A percentile compares a stretch with the other conserved stretches of the same genome.
These are phyloP conservation scores for Calyptommatus sinebrachiatus DNA, from an alignment of 2,113 vertebrate genomes.

Conservation along the genomic window DNA sequence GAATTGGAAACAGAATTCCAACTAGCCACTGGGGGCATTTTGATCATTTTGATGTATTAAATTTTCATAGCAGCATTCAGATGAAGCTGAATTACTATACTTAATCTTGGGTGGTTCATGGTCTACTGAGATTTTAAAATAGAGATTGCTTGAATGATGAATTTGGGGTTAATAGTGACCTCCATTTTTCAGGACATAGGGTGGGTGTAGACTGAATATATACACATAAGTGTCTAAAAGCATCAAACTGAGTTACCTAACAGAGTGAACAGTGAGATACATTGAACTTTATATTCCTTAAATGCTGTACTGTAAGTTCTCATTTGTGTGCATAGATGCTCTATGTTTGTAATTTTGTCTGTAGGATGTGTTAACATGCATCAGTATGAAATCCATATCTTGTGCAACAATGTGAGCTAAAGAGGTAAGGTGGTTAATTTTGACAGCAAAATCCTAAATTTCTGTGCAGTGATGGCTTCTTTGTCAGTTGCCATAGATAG, in stretches of 20 bases:
- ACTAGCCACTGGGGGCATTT: slow-evolving; percentile 76
- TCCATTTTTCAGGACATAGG: slow-evolving; percentile 40
- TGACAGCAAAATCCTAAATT: not conserved
- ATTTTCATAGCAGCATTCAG: slow-evolving; percentile 77
- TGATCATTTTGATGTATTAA: slow-evolving; percentile 87
- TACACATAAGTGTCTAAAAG: slow-evolving; percentile 47
- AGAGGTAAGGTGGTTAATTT: not conserved
- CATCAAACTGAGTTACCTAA: slow-evolving; percentile 13
- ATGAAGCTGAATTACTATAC: slow-evolving; percentile 71
- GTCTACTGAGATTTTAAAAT: slow-evolving; percentile 43
- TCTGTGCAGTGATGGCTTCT: not conserved
- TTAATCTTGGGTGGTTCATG: slow-evolving; percentile 68
- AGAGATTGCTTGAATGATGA: slow-evolving; percentile 47
- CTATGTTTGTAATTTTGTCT: not conserved
- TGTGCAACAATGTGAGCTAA: slow-evolving; percentile 4
- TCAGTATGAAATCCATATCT: slow-evolving; percentile 30
- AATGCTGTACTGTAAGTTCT: not conserved
- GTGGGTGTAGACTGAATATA: slow-evolving; percentile 24
- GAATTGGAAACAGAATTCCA: slow-evolving; percentile 79
- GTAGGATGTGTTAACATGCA: not conserved
- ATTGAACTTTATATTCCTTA: not conserved
- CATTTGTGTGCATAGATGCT: not conserved
- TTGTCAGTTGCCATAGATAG: slow-evolving; percentile 27
- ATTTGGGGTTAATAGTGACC: slow-evolving; percentile 51
- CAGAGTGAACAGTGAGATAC: not conserved